Evolutionary conservation across 2,113 vertebrate species (phyloP).

Genomic region (Acanthochromis polyacanthus): DNA sequence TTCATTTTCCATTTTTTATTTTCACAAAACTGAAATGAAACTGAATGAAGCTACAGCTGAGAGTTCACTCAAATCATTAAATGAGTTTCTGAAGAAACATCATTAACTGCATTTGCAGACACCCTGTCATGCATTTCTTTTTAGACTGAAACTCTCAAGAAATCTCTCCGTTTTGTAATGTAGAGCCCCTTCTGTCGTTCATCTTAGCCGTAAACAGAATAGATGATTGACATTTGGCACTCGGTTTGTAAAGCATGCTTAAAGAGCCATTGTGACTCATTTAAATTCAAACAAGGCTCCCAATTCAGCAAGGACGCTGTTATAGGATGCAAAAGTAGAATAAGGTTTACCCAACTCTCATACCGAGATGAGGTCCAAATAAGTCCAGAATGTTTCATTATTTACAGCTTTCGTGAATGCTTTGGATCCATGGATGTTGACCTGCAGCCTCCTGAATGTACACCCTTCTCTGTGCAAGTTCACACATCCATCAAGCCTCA

Average conservation of each 20-base stretch:
- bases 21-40: background rate
- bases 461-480: slow-evolving; percentile 4
- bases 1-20: background rate
- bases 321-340: slow-evolving; percentile 23
- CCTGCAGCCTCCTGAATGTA: background rate
- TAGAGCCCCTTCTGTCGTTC: background rate
- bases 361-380: background rate
- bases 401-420: background rate
- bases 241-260: slow-evolving; percentile 14
- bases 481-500: background rate
- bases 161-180: background rate
- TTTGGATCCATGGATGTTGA: background rate
- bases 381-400: too few species aligned
- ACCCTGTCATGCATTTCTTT: background rate
- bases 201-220: slow-evolving; percentile 11
- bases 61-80: background rate
- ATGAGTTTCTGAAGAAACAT: background rate
- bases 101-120: background rate
- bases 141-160: background rate
- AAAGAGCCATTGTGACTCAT: slow-evolving; percentile 10
- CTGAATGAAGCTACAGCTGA: background rate
- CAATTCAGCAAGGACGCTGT: background rate
- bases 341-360: background rate
- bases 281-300: slow-evolving; percentile 15
- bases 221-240: slow-evolving; percentile 31